phyloP scores from a whole-genome alignment of 2,797 vertebrate species.

The Astyanax mexicanus region DNA sequence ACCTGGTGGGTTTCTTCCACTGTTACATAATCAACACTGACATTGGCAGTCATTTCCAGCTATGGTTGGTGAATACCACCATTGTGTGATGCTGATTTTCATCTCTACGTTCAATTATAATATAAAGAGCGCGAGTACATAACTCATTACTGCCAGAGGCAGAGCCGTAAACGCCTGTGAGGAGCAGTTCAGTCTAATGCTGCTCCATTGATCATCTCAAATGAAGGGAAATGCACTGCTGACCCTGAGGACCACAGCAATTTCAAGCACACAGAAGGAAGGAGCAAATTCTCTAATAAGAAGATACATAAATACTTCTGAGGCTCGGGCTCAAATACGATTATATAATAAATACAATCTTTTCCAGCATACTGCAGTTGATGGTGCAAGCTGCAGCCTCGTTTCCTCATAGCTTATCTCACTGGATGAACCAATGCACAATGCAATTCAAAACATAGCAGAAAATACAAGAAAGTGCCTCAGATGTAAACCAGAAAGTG shows the following conservation, averaged over 20 bases:
- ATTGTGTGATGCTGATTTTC: background rate
- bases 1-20: no score
- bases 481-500: background rate
- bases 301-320: conserved; percentile 11
- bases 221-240: conserved; percentile 9
- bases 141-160: background rate
- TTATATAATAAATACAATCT: no score
- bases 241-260: conserved; percentile 13
- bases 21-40: background rate
- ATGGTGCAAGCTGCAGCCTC: background rate
- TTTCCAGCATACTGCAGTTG: background rate
- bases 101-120: background rate
- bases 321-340: background rate
- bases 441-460: background rate
- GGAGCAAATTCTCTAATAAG: background rate
- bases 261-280: conserved; percentile 4
- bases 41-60: background rate
- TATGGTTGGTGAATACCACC: background rate
- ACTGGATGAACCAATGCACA: conserved; percentile 7
- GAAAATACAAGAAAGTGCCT: background rate
- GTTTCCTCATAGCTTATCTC: conserved; percentile 11
- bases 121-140: background rate
- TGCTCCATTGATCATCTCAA: conserved; percentile 18
- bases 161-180: background rate
- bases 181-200: background rate